phyloP scores from a whole-genome alignment of 2,797 vertebrate species.

The Alosa sapidissima region DNA sequence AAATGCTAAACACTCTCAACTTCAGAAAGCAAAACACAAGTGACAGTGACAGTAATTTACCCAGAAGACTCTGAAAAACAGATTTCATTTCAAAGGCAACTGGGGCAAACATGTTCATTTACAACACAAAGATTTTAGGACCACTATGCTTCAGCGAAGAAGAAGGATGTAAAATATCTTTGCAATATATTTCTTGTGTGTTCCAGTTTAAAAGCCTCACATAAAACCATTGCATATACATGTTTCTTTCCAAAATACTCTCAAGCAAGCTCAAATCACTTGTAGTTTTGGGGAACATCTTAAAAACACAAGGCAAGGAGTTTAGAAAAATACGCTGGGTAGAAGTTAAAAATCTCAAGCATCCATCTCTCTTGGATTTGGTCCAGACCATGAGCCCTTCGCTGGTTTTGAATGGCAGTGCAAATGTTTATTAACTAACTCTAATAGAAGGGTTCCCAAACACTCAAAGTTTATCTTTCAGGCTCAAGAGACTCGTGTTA shows the following conservation, averaged over 20 bases:
- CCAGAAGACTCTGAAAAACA: background rate
- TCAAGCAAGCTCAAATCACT: constrained; percentile 40
- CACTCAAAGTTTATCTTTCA: constrained; percentile 25
- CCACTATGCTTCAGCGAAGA: background rate
- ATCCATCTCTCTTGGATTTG: constrained; percentile 37
- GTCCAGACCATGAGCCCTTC: constrained; percentile 45
- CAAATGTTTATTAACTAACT: constrained; percentile 42
- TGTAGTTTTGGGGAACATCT: constrained; percentile 27
- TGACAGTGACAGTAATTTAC: background rate
- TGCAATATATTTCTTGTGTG: constrained; percentile 22
- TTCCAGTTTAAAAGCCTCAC: constrained; percentile 52
- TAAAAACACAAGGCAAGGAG: constrained; percentile 36
- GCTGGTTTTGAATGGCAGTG: constrained; percentile 41
- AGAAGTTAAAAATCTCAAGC: constrained; percentile 37
- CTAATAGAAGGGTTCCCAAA: constrained; percentile 37
- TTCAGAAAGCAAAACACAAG: constrained; percentile 9
- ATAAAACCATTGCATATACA: constrained; percentile 26
- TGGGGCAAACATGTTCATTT: background rate
- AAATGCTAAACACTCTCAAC: constrained; percentile 11
- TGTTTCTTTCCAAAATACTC: constrained; percentile 43
- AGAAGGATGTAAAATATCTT: background rate
- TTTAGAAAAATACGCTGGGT: constrained; percentile 48
- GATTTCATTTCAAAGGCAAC: constrained; percentile 5
- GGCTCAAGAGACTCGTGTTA: constrained; percentile 38
- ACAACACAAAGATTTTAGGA: background rate